Evolutionary conservation across 1,140 invertebrate species (phyloP), one percentile per base, ranked within the genome.

Genomic region (Nixonia krombeini): DNA sequence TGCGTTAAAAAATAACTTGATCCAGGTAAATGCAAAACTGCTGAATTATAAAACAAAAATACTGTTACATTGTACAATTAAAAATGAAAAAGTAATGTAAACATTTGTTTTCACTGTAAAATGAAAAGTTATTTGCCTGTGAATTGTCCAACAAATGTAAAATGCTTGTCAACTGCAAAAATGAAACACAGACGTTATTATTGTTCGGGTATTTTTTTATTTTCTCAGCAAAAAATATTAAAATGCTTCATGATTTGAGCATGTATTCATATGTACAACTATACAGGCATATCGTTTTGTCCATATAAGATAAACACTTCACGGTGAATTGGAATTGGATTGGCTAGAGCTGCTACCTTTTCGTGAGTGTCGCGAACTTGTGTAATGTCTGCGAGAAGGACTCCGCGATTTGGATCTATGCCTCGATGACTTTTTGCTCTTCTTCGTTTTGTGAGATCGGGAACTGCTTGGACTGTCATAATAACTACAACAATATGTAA

Each of bases 341-440:
- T 72, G 55, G 44, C 79, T 84, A 0, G 81, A 80, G 45, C 78
- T 80, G 46, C 81, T 84, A 10, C 72, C 75, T 52, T 66, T 76
- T 55, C 74, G 64, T 29, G 71, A 64, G 37, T 73, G 62, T 50
- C 72, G 71, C 9, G 75, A 65, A 47, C 72, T 74, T 7, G 75
- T 64, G 6, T 76, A 72, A 40, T 81, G 73, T 33, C 70, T 78
- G 10, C 74, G 63, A 8, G 79, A 72, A 0, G 78, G 75, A 70
- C 75, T 81, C 21, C 80, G 72, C n/a, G 83, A 85, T 9, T 76
- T 76, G 8, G 77, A 76, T 64, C 78, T 72, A 28, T 83, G 79
- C 38, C 74, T 77, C 0, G 80, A 81, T 2, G 78, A 78, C 38
- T 84, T 85, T 67, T 84, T 85, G 42, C 68, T 84, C 44, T 84